Evolutionary conservation across 2,113 vertebrate genomes (phyloP).

Genomic region (Lophotis ruficrista): DNA sequence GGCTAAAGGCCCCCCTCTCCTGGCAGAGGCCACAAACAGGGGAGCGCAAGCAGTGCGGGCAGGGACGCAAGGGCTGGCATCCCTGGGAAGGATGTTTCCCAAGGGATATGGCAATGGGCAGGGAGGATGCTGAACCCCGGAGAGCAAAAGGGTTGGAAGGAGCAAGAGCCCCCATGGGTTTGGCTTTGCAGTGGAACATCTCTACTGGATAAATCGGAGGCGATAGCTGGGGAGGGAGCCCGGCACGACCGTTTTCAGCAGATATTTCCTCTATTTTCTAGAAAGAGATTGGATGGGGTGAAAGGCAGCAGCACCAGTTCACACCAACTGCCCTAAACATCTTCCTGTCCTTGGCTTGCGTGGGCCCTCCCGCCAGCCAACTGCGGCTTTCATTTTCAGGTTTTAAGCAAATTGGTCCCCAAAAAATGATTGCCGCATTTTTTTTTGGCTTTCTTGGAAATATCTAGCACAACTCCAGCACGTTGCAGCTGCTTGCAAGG

Average conservation of each 20-base stretch:
- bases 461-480: neutral
- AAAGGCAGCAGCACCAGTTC: neutral
- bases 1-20: conserved; percentile 78
- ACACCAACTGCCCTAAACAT: neutral
- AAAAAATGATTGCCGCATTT: neutral
- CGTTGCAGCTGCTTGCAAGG: neutral
- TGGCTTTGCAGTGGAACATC: neutral
- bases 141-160: neutral
- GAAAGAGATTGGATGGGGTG: neutral
- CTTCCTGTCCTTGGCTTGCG: neutral
- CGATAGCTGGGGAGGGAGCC: neutral
- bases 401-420: neutral
- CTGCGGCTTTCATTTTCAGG: neutral
- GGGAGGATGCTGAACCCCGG: neutral
- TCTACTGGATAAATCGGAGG: fast-evolving
- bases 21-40: conserved; percentile 72
- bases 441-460: neutral
- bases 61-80: neutral
- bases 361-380: neutral
- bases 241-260: neutral
- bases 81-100: neutral
- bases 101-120: fast-evolving
- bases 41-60: neutral
- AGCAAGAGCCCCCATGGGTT: neutral
- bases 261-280: neutral